Evolutionary conservation across 2,888 invertebrate species (phyloP).

Genomic region (Sinhomidia bicolor): DNA sequence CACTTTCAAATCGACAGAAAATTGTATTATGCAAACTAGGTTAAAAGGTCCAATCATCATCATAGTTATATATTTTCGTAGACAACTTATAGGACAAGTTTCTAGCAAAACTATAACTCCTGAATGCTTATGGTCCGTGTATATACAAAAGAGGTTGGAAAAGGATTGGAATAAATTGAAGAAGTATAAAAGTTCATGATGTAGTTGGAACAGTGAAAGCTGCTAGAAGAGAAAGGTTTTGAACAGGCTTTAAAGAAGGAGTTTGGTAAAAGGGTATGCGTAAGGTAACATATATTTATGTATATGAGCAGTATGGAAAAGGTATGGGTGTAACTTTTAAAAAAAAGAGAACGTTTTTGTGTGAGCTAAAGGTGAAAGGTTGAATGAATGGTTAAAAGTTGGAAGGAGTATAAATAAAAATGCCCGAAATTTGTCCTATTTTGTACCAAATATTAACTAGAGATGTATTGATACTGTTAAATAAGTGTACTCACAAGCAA

Average conservation of each 20-base stretch:
- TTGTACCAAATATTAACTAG: slow-evolving; percentile 6
- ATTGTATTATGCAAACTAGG: slow-evolving; percentile 29
- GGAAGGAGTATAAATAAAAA: neutral
- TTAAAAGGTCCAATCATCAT: slow-evolving; percentile 60
- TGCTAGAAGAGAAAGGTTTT: no score
- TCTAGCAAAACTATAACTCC: neutral
- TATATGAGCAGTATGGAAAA: no score
- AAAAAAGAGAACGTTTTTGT: neutral
- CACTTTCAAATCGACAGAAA: slow-evolving; percentile 25
- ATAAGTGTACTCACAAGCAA: neutral
- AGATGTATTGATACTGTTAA: neutral
- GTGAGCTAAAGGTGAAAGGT: neutral
- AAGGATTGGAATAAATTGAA: no score
- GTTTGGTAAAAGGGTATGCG: no score
- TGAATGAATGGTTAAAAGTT: neutral
- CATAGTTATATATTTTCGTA: slow-evolving; percentile 28
- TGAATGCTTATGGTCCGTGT: no score
- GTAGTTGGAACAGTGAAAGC: no score
- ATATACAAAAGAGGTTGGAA: neutral
- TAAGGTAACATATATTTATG: no score
- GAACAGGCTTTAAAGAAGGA: no score
- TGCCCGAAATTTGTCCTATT: slow-evolving; percentile 5
- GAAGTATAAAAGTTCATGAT: no score
- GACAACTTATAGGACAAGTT: slow-evolving; percentile 36
- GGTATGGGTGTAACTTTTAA: neutral